phyloP scores from a whole-genome alignment of 2,113 vertebrate genomes.

The Anoplopoma fimbria region DNA sequence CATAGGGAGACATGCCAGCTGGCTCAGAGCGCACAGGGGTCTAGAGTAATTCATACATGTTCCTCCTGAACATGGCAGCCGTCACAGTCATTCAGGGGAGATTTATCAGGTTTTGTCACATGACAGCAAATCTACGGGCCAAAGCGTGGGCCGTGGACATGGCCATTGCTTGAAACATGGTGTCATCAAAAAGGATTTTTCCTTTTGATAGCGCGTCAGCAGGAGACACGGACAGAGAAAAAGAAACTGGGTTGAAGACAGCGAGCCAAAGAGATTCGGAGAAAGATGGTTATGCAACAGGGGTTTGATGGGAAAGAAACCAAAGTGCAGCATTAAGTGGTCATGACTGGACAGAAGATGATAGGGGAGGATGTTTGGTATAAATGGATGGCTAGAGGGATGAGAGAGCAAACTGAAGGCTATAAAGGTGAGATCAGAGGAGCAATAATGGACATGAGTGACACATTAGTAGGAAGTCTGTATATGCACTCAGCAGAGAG shows the following conservation, averaged over 20 bases:
- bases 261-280: background rate
- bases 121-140: slow-evolving; percentile 50
- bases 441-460: background rate
- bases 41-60: slow-evolving; percentile 46
- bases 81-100: slow-evolving; percentile 64
- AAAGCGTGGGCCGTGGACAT: background rate
- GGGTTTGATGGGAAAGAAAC: slow-evolving; percentile 12
- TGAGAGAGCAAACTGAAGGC: background rate
- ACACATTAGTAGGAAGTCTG: background rate
- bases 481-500: background rate
- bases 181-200: slow-evolving; percentile 22
- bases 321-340: slow-evolving; percentile 7
- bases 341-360: slow-evolving; percentile 5
- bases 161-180: slow-evolving; percentile 26
- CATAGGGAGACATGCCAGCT: slow-evolving; percentile 18
- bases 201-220: background rate
- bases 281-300: background rate
- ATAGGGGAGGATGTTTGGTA: background rate
- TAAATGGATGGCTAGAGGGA: background rate
- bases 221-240: background rate
- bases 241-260: background rate
- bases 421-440: slow-evolving; percentile 1
- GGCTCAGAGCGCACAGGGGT: slow-evolving; percentile 16
- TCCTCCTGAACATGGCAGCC: slow-evolving; percentile 56
- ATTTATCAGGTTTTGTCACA: slow-evolving; percentile 67